Percentiles rank a stretch among this genome's conserved stretches.
phyloP scores from a whole-genome alignment of 2,888 invertebrate species.

The Crioceris asparagi region DNA sequence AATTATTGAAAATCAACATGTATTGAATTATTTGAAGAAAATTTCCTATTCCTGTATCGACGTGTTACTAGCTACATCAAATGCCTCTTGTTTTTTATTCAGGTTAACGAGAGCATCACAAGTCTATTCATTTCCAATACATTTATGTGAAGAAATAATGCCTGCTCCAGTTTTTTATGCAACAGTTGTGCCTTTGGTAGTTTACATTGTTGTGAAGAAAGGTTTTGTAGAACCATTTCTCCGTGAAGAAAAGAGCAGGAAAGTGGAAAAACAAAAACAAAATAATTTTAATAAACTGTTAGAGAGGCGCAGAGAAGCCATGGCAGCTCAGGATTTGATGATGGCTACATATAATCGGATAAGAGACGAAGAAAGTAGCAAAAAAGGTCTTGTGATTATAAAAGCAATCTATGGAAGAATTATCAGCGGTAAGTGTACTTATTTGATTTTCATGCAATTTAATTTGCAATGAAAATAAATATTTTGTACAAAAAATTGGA shows the following conservation, averaged over 20 bases:
- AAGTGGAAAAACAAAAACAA: slow-evolving; percentile 72
- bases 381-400: slow-evolving; percentile 74
- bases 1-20: too few relatives aligned
- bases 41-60: too few relatives aligned
- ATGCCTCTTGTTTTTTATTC: slow-evolving; percentile 18
- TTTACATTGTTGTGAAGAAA: slow-evolving; percentile 73
- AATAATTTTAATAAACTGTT: slow-evolving; percentile 66
- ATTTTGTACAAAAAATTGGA: too few relatives aligned
- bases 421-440: slow-evolving; percentile 26
- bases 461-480: too few relatives aligned
- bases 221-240: slow-evolving; percentile 77
- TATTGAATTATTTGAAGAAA: background rate
- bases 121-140: slow-evolving; percentile 79
- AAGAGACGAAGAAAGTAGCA: slow-evolving; percentile 66
- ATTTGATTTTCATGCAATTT: background rate
- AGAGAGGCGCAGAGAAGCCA: slow-evolving; percentile 74
- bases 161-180: slow-evolving; percentile 90
- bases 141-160: slow-evolving; percentile 80
- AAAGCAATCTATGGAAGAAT: slow-evolving; percentile 74
- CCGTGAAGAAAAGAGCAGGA: slow-evolving; percentile 63
- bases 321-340: slow-evolving; percentile 83
- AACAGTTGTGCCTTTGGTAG: slow-evolving; percentile 73
- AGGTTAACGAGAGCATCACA: slow-evolving; percentile 82
- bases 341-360: slow-evolving; percentile 79
- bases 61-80: too few relatives aligned